Evolutionary conservation across 2,113 vertebrate genomes (phyloP).

Genomic region (Hystrix cristata): DNA sequence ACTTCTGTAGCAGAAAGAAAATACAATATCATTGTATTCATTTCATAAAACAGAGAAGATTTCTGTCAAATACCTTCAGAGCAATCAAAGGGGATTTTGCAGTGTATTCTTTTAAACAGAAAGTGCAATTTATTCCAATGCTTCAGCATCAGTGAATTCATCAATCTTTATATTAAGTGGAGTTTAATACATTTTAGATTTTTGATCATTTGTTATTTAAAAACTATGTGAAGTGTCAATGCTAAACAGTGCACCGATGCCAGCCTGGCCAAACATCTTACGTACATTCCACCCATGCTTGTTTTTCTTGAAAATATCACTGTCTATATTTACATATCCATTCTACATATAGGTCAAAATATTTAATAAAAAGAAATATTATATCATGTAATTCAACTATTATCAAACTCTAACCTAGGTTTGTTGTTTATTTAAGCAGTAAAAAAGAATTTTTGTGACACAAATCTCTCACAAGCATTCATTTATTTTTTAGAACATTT

Average conservation of each 20-base stretch:
- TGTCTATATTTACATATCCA: neutral
- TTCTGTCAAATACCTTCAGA: conserved; percentile 10
- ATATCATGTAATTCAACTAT: neutral
- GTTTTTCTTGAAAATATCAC: neutral
- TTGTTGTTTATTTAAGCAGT: neutral
- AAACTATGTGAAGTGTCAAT: neutral
- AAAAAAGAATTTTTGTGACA: neutral
- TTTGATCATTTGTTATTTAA: conserved; percentile 36
- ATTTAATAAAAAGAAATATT: neutral
- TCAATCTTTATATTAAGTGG: neutral
- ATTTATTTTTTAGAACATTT: neutral
- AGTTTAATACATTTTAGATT: neutral
- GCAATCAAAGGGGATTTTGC: neutral
- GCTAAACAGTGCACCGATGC: neutral
- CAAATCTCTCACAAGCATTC: neutral
- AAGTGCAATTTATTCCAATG: neutral
- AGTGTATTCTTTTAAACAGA: neutral
- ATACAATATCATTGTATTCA: neutral
- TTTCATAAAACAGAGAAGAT: neutral
- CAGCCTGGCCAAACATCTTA: neutral
- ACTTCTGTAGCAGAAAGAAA: neutral
- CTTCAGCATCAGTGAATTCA: neutral
- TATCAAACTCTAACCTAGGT: neutral
- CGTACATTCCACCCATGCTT: neutral
- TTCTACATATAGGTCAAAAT: neutral